Percentiles rank a stretch among this genome's conserved stretches.
These are phyloP conservation scores for Agelas oroides DNA, from an alignment of 37 sponge, comb jelly and placozoan species.

Conservation along the genomic window DNA sequence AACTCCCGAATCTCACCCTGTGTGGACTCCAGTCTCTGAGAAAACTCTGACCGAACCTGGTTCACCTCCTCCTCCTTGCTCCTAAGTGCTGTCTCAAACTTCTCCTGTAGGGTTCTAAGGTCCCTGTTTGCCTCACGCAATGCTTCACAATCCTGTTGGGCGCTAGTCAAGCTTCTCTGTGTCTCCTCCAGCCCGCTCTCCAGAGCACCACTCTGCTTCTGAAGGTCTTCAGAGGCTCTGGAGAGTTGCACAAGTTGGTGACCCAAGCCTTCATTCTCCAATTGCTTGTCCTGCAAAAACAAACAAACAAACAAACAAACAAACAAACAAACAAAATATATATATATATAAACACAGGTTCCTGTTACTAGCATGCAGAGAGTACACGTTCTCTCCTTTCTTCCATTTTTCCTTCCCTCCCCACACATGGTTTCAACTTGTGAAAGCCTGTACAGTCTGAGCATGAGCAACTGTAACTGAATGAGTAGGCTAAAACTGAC, in stretches of 20 bases:
- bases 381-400: too few species aligned
- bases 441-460: too few species aligned
- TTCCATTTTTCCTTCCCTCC: too few species aligned
- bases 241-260: too few species aligned
- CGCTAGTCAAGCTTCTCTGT: background rate
- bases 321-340: too few species aligned
- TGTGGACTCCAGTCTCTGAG: constrained; percentile 5
- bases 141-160: constrained; percentile 15
- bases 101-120: background rate
- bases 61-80: background rate
- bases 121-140: constrained; percentile 33
- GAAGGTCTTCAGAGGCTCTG: background rate
- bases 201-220: background rate
- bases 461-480: too few species aligned
- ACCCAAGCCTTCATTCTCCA: too few species aligned
- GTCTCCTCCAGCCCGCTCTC: background rate
- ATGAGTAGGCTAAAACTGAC: too few species aligned
- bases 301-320: too few species aligned
- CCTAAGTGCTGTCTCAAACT: constrained; percentile 1
- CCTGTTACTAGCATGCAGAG: background rate
- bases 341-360: background rate
- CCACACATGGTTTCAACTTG: too few species aligned
- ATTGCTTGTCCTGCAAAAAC: background rate
- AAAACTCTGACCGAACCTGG: background rate
- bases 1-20: constrained; percentile 35